Base-by-base conservation (phyloP, 2,888 invertebrate genomes). In the Ornithoptera priamus region DNA sequence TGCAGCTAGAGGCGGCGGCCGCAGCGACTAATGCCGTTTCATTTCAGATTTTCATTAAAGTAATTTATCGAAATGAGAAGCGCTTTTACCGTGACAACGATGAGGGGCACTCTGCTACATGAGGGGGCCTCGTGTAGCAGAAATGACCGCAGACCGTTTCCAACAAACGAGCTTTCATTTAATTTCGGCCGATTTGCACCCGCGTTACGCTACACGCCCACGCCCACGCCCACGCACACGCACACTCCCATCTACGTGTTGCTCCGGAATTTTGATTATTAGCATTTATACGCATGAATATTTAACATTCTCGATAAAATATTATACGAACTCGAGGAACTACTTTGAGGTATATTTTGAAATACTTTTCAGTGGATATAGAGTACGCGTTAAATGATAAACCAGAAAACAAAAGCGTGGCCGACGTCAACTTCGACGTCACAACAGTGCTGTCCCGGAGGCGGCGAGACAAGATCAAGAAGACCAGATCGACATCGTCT, bases 401-500 rank as follows among this genome's bases (percentile, higher is more conserved):
- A 64, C 42, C 3, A 59, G 70, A 56, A 74, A 66, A 73, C 68
- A 61, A 64, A 62, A 69, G 46, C 65, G 61, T 1, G 24, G 22
- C 7, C 58, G 58, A 59, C 18, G 58, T 30, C n/a, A 62, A 66
- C 24, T 36, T 46, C n/a, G 17, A 62, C n/a, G 30, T 8, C 18
- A 62, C 30, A 24, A 24, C 20, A 6, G 58, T 50, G 22, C 22
- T 22, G 59, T 62, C 30, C 15, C n/a, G 53, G 15, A 62, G 67
- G 50, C 46, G 53, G 30, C 36, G 56, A 4, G 60, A 22, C 15
- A 69, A 65, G 17, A 61, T n/a, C 7, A 75, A 72, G 0, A 71
- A 67, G 15, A 46, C 58, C 0, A 72, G 74, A 24, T 81, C 81
- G 1, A 81, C 81, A 0, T 81, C 80, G 6, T 82, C 82, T 0